These are phyloP conservation scores for Rhopalosiphum nymphaeae DNA, from an alignment of 2,888 invertebrate genomes.

Conservation along the genomic window DNA sequence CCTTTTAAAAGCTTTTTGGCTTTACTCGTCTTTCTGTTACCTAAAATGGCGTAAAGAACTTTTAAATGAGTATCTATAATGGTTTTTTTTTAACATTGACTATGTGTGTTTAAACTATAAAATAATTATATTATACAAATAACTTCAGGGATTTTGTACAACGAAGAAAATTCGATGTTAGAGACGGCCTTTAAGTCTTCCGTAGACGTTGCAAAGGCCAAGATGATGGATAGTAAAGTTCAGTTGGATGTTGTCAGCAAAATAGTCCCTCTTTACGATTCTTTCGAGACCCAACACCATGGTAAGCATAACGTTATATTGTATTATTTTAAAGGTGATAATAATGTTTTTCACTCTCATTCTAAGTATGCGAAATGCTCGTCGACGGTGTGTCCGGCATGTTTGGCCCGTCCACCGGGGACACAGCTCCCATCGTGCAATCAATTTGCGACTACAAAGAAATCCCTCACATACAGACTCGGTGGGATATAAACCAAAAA, in stretches of 20 bases:
- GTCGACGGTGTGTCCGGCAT: slow-evolving; percentile 72
- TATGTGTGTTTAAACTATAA: not conserved
- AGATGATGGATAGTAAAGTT: not conserved
- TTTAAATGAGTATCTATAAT: not conserved
- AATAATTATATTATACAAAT: not conserved
- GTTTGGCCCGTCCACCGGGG: slow-evolving; percentile 73
- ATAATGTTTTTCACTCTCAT: not conserved
- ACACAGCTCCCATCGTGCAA: slow-evolving; percentile 73
- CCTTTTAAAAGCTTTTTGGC: not conserved
- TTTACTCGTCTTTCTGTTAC: not conserved
- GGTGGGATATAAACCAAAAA: slow-evolving; percentile 71
- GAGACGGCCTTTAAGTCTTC: slow-evolving; percentile 55
- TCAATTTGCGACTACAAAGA: slow-evolving; percentile 74
- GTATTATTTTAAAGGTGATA: not conserved
- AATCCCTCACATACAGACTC: slow-evolving; percentile 74
- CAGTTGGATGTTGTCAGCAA: slow-evolving; percentile 7
- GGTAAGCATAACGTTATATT: not conserved
- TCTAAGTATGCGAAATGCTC: slow-evolving; percentile 72
- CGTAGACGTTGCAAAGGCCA: slow-evolving; percentile 34
- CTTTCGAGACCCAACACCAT: slow-evolving; percentile 44
- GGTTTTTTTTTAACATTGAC: not conserved
- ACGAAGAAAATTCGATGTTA: slow-evolving; percentile 42
- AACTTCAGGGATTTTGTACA: slow-evolving; percentile 42
- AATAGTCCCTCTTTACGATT: slow-evolving; percentile 42
- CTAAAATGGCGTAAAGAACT: not conserved